Evolutionary conservation across 2,113 vertebrate genomes (phyloP).

Genomic region (Cepphus grylle): DNA sequence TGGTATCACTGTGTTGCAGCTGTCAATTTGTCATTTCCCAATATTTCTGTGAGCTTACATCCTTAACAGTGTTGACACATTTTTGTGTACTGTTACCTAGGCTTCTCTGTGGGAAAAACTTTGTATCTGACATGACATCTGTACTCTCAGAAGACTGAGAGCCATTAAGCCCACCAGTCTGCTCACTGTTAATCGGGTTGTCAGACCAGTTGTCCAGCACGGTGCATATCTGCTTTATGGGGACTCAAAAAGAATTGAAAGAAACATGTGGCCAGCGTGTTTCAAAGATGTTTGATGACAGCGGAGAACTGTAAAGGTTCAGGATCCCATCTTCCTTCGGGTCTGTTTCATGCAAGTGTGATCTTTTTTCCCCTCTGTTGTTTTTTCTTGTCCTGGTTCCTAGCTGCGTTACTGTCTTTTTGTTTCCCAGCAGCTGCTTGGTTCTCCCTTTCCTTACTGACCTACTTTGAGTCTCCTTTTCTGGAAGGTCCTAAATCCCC

Average conservation of each 20-base stretch:
- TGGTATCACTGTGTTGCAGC: not conserved
- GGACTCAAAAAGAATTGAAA: not conserved
- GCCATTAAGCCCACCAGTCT: not conserved
- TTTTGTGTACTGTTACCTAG: not conserved
- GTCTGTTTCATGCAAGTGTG: not conserved
- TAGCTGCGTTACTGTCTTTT: not conserved
- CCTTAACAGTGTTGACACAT: not conserved
- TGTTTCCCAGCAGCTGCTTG: not conserved
- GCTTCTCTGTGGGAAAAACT: not conserved
- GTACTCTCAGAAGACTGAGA: not conserved
- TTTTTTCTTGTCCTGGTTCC: not conserved
- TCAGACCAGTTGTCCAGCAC: not conserved
- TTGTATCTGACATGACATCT: not conserved
- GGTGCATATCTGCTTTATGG: not conserved
- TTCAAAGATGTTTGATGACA: not conserved
- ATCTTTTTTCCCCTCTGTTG: not conserved
- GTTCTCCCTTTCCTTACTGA: not conserved
- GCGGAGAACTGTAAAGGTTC: not conserved
- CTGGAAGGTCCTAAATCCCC: slow-evolving; percentile 2
- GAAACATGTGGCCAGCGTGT: accelerated
- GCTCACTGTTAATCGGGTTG: not conserved
- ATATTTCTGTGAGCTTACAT: not conserved
- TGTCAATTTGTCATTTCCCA: not conserved
- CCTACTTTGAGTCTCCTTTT: not conserved
- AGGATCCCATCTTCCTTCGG: not conserved